Conservation (phyloP, 30 jellyfish, hydroid and myxozoan species). For the Catostylus mosaicus region DNA sequence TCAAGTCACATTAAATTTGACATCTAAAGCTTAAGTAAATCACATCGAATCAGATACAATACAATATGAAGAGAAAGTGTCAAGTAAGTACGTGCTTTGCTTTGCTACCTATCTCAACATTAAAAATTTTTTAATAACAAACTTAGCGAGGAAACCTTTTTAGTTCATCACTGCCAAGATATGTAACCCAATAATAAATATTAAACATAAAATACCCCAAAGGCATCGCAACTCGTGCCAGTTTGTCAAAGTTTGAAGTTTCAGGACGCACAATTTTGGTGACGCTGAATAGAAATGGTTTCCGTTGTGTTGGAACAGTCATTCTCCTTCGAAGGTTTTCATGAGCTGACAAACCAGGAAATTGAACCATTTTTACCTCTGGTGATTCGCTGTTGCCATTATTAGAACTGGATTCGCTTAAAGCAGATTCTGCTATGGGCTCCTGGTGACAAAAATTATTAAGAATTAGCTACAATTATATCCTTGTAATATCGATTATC, state of each 20-base stretch:
- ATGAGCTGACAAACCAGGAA: constrained; percentile 42
- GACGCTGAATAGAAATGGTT: background rate
- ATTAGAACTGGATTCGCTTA: background rate
- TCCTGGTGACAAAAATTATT: background rate
- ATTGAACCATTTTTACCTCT: background rate
- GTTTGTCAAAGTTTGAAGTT: constrained; percentile 65
- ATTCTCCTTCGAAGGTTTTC: constrained; percentile 31
- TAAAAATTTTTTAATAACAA: too few species aligned
- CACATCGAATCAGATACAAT: too few species aligned
- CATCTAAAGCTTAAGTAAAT: too few species aligned
- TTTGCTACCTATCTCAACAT: too few species aligned
- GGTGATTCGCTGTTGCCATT: background rate
- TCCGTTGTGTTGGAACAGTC: background rate
- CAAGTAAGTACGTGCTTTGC: too few species aligned
- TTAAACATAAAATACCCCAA: constrained; percentile 73
- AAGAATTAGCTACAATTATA: too few species aligned
- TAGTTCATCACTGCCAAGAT: constrained; percentile 19
- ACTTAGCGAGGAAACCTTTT: background rate
- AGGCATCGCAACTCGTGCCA: constrained; percentile 84
- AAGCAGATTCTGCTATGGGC: background rate
- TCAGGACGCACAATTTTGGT: background rate
- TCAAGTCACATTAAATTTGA: too few species aligned
- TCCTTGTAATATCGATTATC: too few species aligned
- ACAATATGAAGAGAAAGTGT: too few species aligned
- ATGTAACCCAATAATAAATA: constrained; percentile 76